These are phyloP conservation scores for Galemys pyrenaicus DNA, from an alignment of 2,113 vertebrate species.

Conservation along the genomic window DNA sequence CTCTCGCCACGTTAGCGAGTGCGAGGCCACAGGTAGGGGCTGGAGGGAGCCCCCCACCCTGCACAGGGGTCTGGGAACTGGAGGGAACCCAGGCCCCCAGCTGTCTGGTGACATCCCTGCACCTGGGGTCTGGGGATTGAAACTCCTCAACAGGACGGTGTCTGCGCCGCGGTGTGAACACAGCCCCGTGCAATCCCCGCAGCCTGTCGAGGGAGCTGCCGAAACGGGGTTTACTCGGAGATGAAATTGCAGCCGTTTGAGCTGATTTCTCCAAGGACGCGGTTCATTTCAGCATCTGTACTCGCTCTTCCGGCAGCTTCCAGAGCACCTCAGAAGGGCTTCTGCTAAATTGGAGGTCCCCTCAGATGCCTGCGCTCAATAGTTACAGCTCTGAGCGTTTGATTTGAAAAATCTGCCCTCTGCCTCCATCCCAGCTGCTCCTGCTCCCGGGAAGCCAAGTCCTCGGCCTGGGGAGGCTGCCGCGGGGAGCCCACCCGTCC, in stretches of 20 bases:
- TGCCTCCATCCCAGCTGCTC: background rate
- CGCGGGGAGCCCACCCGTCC: too few relatives aligned
- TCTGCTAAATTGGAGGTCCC: constrained; percentile 53
- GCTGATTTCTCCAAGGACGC: constrained; percentile 79
- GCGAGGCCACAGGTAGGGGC: background rate
- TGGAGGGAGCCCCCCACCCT: background rate
- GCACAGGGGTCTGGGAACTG: background rate
- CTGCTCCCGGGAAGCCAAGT: fast-evolving
- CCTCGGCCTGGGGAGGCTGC: background rate
- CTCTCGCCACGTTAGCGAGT: too few relatives aligned
- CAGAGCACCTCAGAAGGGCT: constrained; percentile 52
- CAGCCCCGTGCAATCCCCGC: background rate
- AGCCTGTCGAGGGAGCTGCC: background rate
- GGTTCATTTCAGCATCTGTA: constrained; percentile 61
- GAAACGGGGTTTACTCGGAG: constrained; percentile 43
- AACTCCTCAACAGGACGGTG: background rate
- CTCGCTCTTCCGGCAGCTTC: constrained; percentile 27
- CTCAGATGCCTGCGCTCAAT: background rate
- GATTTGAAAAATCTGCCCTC: constrained; percentile 11
- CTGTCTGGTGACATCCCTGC: background rate
- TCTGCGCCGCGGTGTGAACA: constrained; percentile 31
- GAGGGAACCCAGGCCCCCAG: too few relatives aligned
- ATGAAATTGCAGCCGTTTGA: constrained; percentile 68
- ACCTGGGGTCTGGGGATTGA: background rate
- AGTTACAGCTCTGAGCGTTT: background rate